Conservation (phyloP, 2,113 vertebrate species). For the Micronycteris hirsuta region DNA sequence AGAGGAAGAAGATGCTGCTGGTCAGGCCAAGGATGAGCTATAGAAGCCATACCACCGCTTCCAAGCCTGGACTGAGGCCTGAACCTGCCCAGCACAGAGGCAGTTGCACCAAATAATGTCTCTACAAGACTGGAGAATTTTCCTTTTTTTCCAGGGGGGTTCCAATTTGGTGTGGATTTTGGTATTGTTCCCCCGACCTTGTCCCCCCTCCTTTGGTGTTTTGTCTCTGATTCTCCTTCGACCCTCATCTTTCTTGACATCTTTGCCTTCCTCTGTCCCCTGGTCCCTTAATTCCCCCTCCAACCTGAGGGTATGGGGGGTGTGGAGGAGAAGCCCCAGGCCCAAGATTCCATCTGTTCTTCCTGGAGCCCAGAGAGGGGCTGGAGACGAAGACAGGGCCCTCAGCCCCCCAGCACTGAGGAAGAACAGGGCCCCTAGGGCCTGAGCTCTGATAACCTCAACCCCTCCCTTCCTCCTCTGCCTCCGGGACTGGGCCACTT, state of each 20-base stretch:
- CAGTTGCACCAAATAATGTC: slow-evolving; percentile 78
- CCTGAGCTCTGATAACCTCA: neutral
- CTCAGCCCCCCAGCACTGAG: slow-evolving; percentile 59
- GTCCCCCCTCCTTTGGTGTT: slow-evolving; percentile 44
- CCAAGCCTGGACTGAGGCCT: slow-evolving; percentile 71
- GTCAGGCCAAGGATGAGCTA: slow-evolving; percentile 78
- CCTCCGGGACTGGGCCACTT: slow-evolving; percentile 48
- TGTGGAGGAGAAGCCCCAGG: slow-evolving; percentile 31
- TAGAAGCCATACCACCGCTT: slow-evolving; percentile 51
- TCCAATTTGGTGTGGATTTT: slow-evolving; percentile 64
- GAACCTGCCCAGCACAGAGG: slow-evolving; percentile 54
- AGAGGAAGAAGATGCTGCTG: slow-evolving; percentile 61
- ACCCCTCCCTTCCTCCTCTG: neutral
- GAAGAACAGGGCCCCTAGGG: slow-evolving; percentile 41
- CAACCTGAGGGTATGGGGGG: neutral
- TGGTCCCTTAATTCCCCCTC: neutral
- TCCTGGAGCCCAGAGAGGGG: slow-evolving; percentile 14
- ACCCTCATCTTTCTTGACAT: slow-evolving; percentile 1
- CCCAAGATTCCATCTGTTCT: slow-evolving; percentile 43
- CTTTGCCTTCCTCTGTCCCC: neutral
- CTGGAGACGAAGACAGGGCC: neutral
- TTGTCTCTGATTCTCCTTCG: slow-evolving; percentile 33
- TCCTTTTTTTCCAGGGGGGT: slow-evolving; percentile 64
- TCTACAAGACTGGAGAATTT: slow-evolving; percentile 83
- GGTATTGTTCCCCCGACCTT: neutral